Evolutionary conservation across 2,113 vertebrate species (phyloP).

Genomic region (Syngnathus scovelli): DNA sequence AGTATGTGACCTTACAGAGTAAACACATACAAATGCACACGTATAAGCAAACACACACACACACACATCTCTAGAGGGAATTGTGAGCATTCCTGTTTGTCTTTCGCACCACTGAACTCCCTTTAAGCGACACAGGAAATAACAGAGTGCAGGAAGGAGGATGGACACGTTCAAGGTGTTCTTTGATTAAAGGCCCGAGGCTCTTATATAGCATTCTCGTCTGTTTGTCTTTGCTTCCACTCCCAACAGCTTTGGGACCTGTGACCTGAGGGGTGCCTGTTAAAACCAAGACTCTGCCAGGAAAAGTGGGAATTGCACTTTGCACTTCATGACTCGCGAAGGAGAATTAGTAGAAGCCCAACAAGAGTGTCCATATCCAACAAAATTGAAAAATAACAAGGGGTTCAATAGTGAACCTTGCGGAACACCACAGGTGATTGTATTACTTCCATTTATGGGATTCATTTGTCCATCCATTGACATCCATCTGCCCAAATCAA

Average conservation of each 20-base stretch:
- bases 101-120: constrained; percentile 44
- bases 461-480: neutral
- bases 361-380: neutral
- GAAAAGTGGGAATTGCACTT: neutral
- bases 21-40: neutral
- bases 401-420: neutral
- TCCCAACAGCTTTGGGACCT: neutral
- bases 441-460: neutral
- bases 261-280: neutral
- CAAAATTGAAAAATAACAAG: neutral
- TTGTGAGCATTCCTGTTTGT: constrained; percentile 41
- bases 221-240: neutral
- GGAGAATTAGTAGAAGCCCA: neutral
- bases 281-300: neutral
- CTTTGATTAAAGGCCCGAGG: neutral
- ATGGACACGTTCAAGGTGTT: constrained; percentile 7
- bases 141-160: neutral
- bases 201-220: neutral
- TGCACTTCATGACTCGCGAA: neutral
- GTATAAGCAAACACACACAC: constrained; percentile 1
- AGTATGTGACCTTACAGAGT: constrained; percentile 1
- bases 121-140: constrained; percentile 12
- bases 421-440: neutral
- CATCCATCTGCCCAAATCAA: neutral
- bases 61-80: constrained; percentile 22